Evolutionary conservation across 2,797 vertebrate species (phyloP), one percentile per base, ranked within the genome.

Genomic region (Gadopsis marmoratus): DNA sequence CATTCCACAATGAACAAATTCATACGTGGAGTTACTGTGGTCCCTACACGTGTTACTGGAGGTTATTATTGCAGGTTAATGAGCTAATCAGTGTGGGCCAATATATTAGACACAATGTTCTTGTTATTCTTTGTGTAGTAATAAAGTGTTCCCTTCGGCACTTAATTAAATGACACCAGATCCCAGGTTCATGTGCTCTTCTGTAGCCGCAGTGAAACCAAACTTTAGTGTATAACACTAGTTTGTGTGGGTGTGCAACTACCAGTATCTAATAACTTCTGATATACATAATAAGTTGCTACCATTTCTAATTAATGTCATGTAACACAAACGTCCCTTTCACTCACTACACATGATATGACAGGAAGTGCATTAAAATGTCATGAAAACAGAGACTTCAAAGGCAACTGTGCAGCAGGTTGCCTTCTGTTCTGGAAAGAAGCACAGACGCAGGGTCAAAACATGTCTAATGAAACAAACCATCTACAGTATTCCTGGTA

Each of bases 381-480:
- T 73, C 66, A 86, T 85, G 70, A 87, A 78, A 81, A 79, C 70
- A 68, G 39, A 70, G 53, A 79, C 71, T 74, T 82, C 70, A 90
- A 84, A 91, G 78, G 76, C 69, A 76, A 54, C 72, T 59, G 69
- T 79, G 77, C 84, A 84, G 79, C 79, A 73, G 71, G 77, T 89
- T 87, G 71, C 73, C 71, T 78, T 82, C 47, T 67, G 63, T 50
- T 84, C 71, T 58, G 23, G 4, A 33, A 55, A 65, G 16, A 77
- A 78, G 54, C 35, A 33, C 53, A 74, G 67, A 76, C 39, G 67
- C 54, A 60, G 26, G 39, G 54, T 75, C 47, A 62, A 64, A 78
- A 74, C 48, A 63, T 62, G 68, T 72, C 64, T 16, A 21, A 70
- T 48, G 31, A 78, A 81, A 71, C 51, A 47, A 54, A 39, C 23